Evolutionary conservation across 1,140 invertebrate species (phyloP), one percentile per base, ranked within the genome.

Genomic region (Tetragonula clypearis): DNA sequence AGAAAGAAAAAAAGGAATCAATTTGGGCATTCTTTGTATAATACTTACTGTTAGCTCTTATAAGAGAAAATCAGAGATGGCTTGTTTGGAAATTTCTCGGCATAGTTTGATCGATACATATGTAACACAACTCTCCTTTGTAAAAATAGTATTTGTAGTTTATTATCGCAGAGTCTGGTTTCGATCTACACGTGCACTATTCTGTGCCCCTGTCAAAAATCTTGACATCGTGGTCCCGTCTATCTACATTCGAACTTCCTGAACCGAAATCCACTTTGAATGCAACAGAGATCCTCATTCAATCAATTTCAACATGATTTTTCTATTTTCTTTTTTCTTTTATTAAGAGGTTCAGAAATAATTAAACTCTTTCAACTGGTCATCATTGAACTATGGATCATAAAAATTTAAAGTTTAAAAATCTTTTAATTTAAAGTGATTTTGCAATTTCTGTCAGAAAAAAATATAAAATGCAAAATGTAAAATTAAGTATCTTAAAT

Each of bases 101-200:
- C 41, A 41, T 80, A 65, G 66, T 82, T 82, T 30, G 8, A n/a
- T 30, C 19, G 56, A 17, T 58, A 75, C 84, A 73, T 35, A 17
- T 82, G 35, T 72, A 49, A 62, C 71, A 26, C 49, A 26, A 58
- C 30, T 72, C 30, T 72, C 1, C 84, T 71, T 62, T 77, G 79
- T 86, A 84, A 84, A 90, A 89, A 86, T 84, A 82, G 85, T 71
- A 53, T 79, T 87, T 79, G 26, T 75, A n/a, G 88, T 90, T 89
- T 90, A 89, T 90, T 90, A 82, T 86, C 75, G 30, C 75, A 82
- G 86, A 84, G 75, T 85, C 82, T 79, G 69, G 68, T 90, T 85
- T 81, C 84, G 65, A 82, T 69, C 79, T 55, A 68, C 87, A 83
- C 75, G 79, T 84, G 85, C 56, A 66, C 71, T 65, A 21, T 66